Evolutionary conservation across 2,888 invertebrate genomes (phyloP), one percentile per base, ranked within the genome.

Genomic region (Meliscaeva auricollis): DNA sequence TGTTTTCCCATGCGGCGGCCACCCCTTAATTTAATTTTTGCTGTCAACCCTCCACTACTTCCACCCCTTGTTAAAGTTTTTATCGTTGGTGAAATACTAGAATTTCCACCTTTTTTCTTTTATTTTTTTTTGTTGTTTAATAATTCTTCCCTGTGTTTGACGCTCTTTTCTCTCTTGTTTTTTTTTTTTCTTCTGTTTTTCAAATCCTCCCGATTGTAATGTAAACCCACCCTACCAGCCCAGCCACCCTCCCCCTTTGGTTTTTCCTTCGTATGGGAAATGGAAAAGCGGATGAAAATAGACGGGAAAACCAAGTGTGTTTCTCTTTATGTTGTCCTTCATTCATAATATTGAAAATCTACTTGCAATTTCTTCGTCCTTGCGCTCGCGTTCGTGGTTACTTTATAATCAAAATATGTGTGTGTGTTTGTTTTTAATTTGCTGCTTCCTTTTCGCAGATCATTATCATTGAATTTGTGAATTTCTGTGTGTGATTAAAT

Each of bases 341-440:
- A 80, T 84, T 84, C 84, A 80, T 80, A 84, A 84, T 69, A 80
- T 70, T 66, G 15, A 35, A 70, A 80, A 72, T 79, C 70, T 50
- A 68, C 66, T 60, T 84, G 70, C 66, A 76, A 75, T 58, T 70
- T 44, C 48, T 64, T 44, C 15, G 26, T 48, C 60, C 48, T 17
- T 30, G 35, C 9, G 32, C 30, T 75, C 68, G 69, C 69, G 79
- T 73, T 60, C 13, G 82, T 48, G n/a, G 60, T 58, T 44, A n/a
- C n/a, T 32, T 20, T 38, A 13, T 38, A n/a, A n/a, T n/a, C n/a
- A n/a, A n/a, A n/a, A n/a, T n/a, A n/a, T n/a, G n/a, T n/a, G n/a
- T n/a, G n/a, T 13, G 13, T 38, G 38, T 11, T 11, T 38, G 7
- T 38, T 3, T 9, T 38, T 3, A 69, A 69, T 69, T 62, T 75